A percentile compares a stretch with the other conserved stretches of the same genome.
Evolutionary conservation across 2,888 invertebrate genomes (phyloP).

Genomic region (Drosophila fulvimacula): DNA sequence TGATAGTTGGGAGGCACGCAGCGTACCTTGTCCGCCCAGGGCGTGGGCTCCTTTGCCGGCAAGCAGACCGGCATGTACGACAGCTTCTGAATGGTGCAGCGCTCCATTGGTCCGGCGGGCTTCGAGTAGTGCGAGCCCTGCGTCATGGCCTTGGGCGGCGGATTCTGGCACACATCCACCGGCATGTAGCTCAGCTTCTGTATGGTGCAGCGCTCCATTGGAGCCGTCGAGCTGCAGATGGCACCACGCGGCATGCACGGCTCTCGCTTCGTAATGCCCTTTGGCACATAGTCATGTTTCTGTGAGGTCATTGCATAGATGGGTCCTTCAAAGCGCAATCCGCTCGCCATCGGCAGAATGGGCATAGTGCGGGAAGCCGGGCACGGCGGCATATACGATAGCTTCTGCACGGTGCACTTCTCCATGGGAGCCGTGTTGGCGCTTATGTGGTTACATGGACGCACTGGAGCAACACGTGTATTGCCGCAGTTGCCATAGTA

Average conservation of each 20-base stretch:
- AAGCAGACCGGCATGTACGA: slow-evolving; percentile 86
- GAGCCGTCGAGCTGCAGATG: slow-evolving; percentile 74
- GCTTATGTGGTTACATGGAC: slow-evolving; percentile 85
- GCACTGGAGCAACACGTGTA: slow-evolving; percentile 84
- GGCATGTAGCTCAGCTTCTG: slow-evolving; percentile 83
- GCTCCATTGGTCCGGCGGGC: slow-evolving; percentile 78
- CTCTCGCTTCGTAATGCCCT: slow-evolving; percentile 85
- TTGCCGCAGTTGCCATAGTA: slow-evolving; percentile 86
- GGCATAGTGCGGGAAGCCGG: slow-evolving; percentile 69
- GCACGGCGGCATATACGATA: slow-evolving; percentile 83
- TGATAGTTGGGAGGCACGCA: slow-evolving; percentile 80
- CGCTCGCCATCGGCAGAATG: slow-evolving; percentile 80
- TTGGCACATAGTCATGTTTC: slow-evolving; percentile 90
- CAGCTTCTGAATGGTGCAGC: slow-evolving; percentile 86
- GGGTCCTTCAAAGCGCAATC: slow-evolving; percentile 85
- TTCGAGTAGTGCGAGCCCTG: slow-evolving; percentile 68
- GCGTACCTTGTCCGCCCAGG: slow-evolving; percentile 82
- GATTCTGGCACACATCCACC: slow-evolving; percentile 79
- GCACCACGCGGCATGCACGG: slow-evolving; percentile 69
- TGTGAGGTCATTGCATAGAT: slow-evolving; percentile 90
- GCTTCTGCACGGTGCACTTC: slow-evolving; percentile 86
- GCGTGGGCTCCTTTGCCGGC: slow-evolving; percentile 82
- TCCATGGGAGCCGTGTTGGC: slow-evolving; percentile 85
- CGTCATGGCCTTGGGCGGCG: slow-evolving; percentile 79
- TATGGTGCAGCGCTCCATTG: slow-evolving; percentile 82